Conservation (phyloP, 1,140 invertebrate genomes). For the Heterodera schachtii region DNA sequence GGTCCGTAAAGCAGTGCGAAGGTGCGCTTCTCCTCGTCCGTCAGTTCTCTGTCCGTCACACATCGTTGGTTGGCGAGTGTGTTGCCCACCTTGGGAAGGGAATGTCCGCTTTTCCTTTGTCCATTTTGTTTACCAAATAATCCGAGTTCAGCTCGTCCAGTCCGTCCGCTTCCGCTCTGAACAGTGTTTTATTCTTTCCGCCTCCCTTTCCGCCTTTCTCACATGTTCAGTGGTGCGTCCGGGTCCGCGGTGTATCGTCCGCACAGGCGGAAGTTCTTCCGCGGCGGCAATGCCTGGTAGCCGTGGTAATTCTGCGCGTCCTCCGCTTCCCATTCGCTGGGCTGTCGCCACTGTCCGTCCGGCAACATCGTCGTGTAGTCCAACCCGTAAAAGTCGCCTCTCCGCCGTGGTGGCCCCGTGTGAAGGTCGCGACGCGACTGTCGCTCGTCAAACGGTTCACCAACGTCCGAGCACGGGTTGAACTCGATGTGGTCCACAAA, state of each 20-base stretch:
- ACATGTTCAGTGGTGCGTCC: conserved; percentile 51
- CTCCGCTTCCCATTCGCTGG: conserved; percentile 1
- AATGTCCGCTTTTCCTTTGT: conserved; percentile 5
- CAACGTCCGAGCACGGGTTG: conserved; percentile 27
- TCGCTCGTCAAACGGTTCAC: conserved; percentile 30
- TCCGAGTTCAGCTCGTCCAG: conserved; percentile 35
- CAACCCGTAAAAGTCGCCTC: conserved; percentile 45
- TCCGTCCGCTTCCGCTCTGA: conserved; percentile 27
- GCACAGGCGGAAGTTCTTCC: conserved; percentile 34
- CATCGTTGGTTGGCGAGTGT: conserved; percentile 63
- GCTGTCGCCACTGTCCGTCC: conserved; percentile 26
- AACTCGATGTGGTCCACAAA: conserved; percentile 47
- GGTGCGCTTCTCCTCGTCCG: conserved; percentile 49
- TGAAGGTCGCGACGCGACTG: conserved; percentile 28
- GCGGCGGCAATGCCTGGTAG: conserved; percentile 50
- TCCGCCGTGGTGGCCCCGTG: conserved; percentile 23
- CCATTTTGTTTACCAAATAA: neutral
- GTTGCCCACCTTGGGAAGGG: conserved; percentile 56
- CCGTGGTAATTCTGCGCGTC: conserved; percentile 50
- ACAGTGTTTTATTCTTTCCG: neutral
- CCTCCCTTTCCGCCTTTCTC: neutral
- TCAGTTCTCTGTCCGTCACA: conserved; percentile 32
- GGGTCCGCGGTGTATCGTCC: conserved; percentile 57
- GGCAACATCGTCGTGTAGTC: conserved; percentile 41
- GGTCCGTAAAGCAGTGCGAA: conserved; percentile 52